Evolutionary conservation across 2,113 vertebrate genomes (phyloP), one percentile per base, ranked within the genome.

Genomic region (Lepus americanus): DNA sequence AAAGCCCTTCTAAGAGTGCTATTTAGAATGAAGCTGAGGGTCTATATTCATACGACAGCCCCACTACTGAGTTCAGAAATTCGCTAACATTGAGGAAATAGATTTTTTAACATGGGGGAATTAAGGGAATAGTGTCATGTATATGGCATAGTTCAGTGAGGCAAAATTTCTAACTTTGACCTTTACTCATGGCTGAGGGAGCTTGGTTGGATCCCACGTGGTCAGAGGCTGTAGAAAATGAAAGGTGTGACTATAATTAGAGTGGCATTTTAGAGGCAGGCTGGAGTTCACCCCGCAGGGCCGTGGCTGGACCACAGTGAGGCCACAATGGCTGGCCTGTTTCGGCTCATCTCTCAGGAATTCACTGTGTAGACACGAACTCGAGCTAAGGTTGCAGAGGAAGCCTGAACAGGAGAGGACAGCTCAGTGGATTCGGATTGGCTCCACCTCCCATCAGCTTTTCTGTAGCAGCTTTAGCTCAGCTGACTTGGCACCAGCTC

Each of bases 381-480:
- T 44, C 39, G 63, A 90, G 77, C 72, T 19, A 72, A 89, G 27
- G 61, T 53, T 79, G 51, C 7, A 25, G 80, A 77, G 61, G 87
- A 85, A 88, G 64, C 51, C 77, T 78, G 51, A 51, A 59, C 78
- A 72, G 85, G 85, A 92, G 66, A 3, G 80, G 76, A 59, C 64
- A 61, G 51, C 36, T 64, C 73, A 33, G 49, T 90, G 77, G 25
- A 33, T 69, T 92, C n/a, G 72, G 27, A 94, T 84, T 63, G 49
- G 79, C 69, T 83, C 69, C n/a, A 69, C 39, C 55, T 80, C 9
- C 29, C 23, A 83, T 67, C 17, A 16, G n/a, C 13, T 51, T 64
- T 64, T 67, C 64, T 25, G 12, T 44, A 70, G 49, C 33, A 10
- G 16, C 33, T 89, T 94, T 78, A 76, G 67, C 23, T 89, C 7